These are phyloP conservation scores for Acleris holmiana DNA, from an alignment of 2,888 invertebrate genomes.

Conservation along the genomic window DNA sequence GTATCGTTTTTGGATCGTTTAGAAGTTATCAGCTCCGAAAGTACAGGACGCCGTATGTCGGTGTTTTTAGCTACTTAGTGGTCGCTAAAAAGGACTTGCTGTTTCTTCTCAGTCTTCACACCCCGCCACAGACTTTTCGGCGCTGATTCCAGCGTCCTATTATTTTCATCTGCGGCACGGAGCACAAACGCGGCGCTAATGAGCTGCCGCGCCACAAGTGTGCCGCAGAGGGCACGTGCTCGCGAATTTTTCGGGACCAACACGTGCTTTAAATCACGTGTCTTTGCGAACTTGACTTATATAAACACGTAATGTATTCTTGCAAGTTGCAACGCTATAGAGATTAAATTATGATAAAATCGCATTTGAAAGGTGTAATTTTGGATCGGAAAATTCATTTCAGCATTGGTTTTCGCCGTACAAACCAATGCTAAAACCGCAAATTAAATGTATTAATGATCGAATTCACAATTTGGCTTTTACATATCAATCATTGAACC, in stretches of 20 bases:
- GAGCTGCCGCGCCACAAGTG: conserved; percentile 46
- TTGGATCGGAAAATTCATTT: neutral
- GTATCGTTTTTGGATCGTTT: no score
- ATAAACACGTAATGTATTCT: conserved; percentile 13
- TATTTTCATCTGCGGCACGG: neutral
- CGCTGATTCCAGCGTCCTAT: neutral
- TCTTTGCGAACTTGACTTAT: conserved; percentile 27
- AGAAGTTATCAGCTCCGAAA: no score
- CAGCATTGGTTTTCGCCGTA: no score
- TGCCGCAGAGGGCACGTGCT: conserved; percentile 49
- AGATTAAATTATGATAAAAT: neutral
- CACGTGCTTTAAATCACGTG: conserved; percentile 36
- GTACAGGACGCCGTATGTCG: no score
- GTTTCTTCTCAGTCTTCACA: no score
- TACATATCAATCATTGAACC: no score
- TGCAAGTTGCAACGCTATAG: neutral
- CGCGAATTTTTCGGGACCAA: conserved; percentile 50
- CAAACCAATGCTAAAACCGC: no score
- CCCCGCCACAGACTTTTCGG: neutral
- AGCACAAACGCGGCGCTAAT: conserved; percentile 45
- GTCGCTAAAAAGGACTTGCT: no score
- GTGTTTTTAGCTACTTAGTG: no score
- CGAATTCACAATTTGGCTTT: no score
- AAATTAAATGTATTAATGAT: no score
- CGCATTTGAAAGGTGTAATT: neutral